These are phyloP conservation scores for Antheraea yamamai DNA, from an alignment of 2,888 invertebrate species.

Conservation along the genomic window DNA sequence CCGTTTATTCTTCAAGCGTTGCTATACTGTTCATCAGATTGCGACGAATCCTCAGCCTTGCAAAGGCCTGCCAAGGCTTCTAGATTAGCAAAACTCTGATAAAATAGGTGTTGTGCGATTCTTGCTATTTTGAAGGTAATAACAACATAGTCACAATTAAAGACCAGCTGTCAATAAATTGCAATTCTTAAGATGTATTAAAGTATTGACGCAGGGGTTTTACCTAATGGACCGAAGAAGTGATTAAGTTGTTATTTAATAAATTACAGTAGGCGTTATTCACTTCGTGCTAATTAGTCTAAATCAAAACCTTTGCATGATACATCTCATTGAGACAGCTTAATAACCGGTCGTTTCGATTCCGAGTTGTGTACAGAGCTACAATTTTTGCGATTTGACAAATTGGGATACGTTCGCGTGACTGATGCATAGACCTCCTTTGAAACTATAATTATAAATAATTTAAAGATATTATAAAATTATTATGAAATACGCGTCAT, in stretches of 20 bases:
- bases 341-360: not conserved
- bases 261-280: not conserved
- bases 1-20: no score
- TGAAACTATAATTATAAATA: not conserved
- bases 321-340: conserved; percentile 4
- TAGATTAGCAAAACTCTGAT: not conserved
- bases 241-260: not conserved
- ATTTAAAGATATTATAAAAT: not conserved
- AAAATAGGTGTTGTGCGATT: not conserved
- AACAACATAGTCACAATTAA: not conserved
- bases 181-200: not conserved
- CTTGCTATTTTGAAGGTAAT: not conserved
- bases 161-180: not conserved
- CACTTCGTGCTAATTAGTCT: not conserved
- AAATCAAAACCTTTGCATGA: not conserved
- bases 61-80: not conserved
- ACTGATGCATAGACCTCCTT: not conserved
- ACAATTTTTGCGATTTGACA: conserved; percentile 16
- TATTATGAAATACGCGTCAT: not conserved
- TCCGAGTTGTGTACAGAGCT: not conserved
- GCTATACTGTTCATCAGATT: no score
- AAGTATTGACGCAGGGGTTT: not conserved
- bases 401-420: conserved; percentile 8
- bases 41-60: no score
- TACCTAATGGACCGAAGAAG: not conserved